Evolutionary conservation across 2,797 vertebrate genomes (phyloP).

Genomic region (Tapera naevia): DNA sequence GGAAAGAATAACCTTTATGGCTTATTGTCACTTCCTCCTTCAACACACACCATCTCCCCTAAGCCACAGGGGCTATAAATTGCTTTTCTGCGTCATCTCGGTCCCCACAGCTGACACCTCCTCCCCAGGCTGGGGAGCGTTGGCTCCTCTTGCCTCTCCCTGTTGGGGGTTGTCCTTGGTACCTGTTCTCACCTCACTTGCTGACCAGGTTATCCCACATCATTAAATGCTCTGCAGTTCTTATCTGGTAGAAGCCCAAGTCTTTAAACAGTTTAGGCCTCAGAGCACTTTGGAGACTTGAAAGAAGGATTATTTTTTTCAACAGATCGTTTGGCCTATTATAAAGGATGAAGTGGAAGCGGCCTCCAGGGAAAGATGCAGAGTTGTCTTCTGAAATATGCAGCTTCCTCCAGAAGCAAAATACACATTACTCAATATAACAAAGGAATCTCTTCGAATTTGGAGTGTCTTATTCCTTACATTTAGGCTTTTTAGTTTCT

Average conservation of each 20-base stretch:
- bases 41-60: background rate
- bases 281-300: background rate
- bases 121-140: background rate
- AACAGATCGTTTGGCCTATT: background rate
- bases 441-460: background rate
- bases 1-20: background rate
- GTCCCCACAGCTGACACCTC: background rate
- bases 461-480: background rate
- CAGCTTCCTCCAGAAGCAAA: background rate
- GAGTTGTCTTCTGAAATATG: background rate
- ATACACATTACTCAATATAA: rapidly evolving
- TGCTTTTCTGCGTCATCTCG: background rate
- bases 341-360: background rate
- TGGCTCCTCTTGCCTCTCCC: background rate
- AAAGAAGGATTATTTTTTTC: background rate
- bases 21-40: background rate
- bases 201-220: background rate
- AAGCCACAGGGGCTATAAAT: background rate
- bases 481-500: no score
- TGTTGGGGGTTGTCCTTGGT: rapidly evolving
- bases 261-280: background rate
- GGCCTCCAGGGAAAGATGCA: background rate
- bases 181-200: background rate
- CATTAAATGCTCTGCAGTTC: background rate
- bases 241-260: background rate